phyloP scores from a whole-genome alignment of 2,113 vertebrate species.

The Carlito syrichta region DNA sequence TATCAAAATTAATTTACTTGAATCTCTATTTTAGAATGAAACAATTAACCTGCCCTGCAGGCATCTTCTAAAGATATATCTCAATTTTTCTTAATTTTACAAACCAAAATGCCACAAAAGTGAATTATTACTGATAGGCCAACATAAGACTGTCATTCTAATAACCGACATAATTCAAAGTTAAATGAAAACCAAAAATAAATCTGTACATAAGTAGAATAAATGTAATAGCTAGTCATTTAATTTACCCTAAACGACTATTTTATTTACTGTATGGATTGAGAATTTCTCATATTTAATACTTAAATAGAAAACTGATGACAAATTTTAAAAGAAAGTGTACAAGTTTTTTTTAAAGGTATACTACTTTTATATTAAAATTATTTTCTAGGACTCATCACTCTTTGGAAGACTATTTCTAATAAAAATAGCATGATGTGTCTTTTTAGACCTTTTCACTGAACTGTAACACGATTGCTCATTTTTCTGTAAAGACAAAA shows the following conservation, averaged over 20 bases:
- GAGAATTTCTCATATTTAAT: not conserved
- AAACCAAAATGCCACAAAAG: slow-evolving; percentile 20
- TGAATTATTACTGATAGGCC: not conserved
- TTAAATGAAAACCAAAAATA: slow-evolving; percentile 14
- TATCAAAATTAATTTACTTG: not conserved
- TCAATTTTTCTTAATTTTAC: not conserved
- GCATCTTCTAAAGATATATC: not conserved
- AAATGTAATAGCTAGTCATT: not conserved
- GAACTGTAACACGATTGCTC: not conserved
- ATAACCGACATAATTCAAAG: not conserved
- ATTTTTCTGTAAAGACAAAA: not conserved
- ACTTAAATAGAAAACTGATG: not conserved
- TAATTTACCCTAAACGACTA: not conserved
- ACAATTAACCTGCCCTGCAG: not conserved
- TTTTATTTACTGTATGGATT: not conserved
- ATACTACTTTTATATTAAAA: not conserved
- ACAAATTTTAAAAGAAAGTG: not conserved
- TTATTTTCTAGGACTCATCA: not conserved
- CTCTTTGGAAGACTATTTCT: not conserved
- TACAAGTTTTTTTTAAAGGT: not conserved
- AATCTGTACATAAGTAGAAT: not conserved
- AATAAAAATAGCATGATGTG: not conserved
- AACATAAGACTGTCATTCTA: not conserved
- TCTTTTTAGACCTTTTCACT: not conserved
- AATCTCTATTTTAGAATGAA: slow-evolving; percentile 12